Evolutionary conservation across 2,888 invertebrate genomes (phyloP).

Genomic region (Platycheirus albimanus): DNA sequence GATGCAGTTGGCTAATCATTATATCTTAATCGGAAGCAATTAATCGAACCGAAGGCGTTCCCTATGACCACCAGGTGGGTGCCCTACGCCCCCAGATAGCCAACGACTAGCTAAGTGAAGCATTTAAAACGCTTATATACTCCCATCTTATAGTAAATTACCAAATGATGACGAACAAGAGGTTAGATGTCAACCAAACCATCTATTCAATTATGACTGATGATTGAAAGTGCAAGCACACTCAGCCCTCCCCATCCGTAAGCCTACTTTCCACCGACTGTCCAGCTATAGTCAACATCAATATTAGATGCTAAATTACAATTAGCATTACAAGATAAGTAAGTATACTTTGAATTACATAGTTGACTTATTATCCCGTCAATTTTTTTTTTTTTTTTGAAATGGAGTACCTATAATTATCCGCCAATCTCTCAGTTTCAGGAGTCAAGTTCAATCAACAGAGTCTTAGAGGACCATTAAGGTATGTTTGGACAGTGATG

Average conservation of each 20-base stretch:
- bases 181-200: conserved; percentile 61
- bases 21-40: conserved; percentile 37
- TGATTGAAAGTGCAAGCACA: conserved; percentile 45
- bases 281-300: conserved; percentile 10
- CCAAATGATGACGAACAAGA: conserved; percentile 37
- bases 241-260: neutral
- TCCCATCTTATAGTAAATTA: conserved; percentile 44
- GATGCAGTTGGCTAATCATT: conserved; percentile 12
- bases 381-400: too few species aligned
- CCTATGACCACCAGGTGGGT: conserved; percentile 37
- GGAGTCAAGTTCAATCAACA: conserved; percentile 61
- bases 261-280: too few species aligned
- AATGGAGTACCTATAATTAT: conserved; percentile 23
- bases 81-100: conserved; percentile 41
- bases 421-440: conserved; percentile 25
- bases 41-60: conserved; percentile 21
- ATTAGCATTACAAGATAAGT: conserved; percentile 29
- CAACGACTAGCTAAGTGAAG: neutral
- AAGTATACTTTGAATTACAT: conserved; percentile 20
- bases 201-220: conserved; percentile 57
- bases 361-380: conserved; percentile 4
- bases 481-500: conserved; percentile 8
- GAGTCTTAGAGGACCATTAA: conserved; percentile 48
- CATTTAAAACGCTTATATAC: conserved; percentile 12
- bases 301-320: conserved; percentile 18